Evolutionary conservation across 2,113 vertebrate species (phyloP), one percentile per base, ranked within the genome.

Genomic region (Pseudorasbora parva): DNA sequence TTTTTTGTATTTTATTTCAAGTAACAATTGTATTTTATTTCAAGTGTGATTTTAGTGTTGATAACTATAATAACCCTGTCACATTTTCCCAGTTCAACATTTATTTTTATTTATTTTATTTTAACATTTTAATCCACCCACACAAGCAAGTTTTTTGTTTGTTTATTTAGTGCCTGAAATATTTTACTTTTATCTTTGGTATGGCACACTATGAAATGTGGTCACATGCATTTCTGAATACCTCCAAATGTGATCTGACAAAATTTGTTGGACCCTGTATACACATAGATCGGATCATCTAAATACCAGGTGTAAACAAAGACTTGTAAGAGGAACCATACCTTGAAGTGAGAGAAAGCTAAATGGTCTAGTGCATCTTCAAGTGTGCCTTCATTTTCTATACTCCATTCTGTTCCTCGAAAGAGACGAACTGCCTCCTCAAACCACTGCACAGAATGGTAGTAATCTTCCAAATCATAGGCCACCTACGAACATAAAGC

Each of bases 271-370:
- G 15, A 64, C 7, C 10, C 21, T 37, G 2, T 62, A 43, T 30
- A 17, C 33, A 68, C 30, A 17, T 71, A 41, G 37, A 23, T 71
- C 4, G 1, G 68, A 71, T 71, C 68, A 71, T 23, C 69, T 72
- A 47, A 25, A 45, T 14, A 45, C 19, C 21, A 23, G 10, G 21
- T 45, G 5, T 23, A 71, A n/a, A 71, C 66, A 59, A n/a, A 9
- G 19, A 23, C 8, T 59, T 37, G 12, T 45, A 25, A 59, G 45
- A 43, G 23, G 27, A 27, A 30, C 30, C 30, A 8, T 41, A 86
- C 95, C 94, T 96, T 97, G 88, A 96, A 99, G 90, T 96, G 96
- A 86, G 97, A 96, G 85, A 98, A 99, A 15, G 97, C 97, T 27
- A 99, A 90, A 68, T 98, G 95, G 86, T 98, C 97, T 88, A 99